A percentile compares a stretch with the other conserved stretches of the same genome.
phyloP scores from a whole-genome alignment of 2,797 vertebrate species.

The Propithecus perrieri region DNA sequence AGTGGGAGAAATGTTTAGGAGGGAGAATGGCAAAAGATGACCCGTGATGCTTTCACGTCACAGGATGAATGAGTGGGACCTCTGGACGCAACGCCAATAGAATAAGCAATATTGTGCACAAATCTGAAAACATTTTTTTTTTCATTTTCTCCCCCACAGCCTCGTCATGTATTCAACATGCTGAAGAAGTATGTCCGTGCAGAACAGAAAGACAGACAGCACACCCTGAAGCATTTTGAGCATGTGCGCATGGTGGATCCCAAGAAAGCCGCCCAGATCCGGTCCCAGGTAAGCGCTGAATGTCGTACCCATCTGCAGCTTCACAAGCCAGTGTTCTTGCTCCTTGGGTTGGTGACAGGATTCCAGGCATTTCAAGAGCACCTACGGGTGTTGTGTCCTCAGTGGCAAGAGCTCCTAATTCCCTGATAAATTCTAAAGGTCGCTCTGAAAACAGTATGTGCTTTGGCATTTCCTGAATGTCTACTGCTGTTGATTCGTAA shows the following conservation, averaged over 20 bases:
- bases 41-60: accelerated
- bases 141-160: slow-evolving; percentile 81
- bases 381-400: background rate
- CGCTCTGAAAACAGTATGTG: background rate
- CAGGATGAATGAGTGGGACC: background rate
- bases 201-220: slow-evolving; percentile 98
- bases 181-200: slow-evolving; percentile 98
- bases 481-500: background rate
- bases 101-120: background rate
- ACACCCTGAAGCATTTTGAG: slow-evolving; percentile 97
- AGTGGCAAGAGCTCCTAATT: background rate
- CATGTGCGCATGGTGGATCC: slow-evolving; percentile 97
- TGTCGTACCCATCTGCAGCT: accelerated
- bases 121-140: background rate
- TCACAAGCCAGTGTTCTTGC: background rate
- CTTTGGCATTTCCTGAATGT: background rate
- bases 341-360: background rate
- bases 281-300: slow-evolving; percentile 90
- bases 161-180: slow-evolving; percentile 95
- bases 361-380: background rate
- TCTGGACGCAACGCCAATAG: background rate
- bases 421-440: background rate
- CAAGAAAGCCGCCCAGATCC: slow-evolving; percentile 98
- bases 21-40: background rate
- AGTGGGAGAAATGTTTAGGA: background rate